These are phyloP conservation scores for Sinocyclocheilus grahami DNA, from an alignment of 2,113 vertebrate genomes.

Conservation along the genomic window DNA sequence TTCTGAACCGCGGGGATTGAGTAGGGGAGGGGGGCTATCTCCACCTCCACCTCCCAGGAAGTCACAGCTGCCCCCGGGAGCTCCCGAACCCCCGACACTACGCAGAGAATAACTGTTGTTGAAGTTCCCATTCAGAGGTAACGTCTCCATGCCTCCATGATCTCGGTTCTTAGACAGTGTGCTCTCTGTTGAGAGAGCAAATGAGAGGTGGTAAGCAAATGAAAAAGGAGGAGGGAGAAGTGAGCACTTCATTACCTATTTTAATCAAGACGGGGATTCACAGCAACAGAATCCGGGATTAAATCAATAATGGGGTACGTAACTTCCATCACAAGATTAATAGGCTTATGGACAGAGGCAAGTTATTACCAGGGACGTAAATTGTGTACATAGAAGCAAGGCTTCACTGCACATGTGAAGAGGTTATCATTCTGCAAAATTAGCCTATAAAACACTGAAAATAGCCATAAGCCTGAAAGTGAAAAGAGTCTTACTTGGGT, in stretches of 20 bases:
- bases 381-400: constrained; percentile 48
- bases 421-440: constrained; percentile 43
- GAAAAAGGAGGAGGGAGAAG: constrained; percentile 5
- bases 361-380: constrained; percentile 48
- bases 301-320: constrained; percentile 49
- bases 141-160: constrained; percentile 88
- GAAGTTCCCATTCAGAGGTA: constrained; percentile 93
- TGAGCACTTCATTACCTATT: constrained; percentile 56
- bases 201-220: background rate
- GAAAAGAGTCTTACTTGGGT: constrained; percentile 82
- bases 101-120: constrained; percentile 94
- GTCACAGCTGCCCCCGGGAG: constrained; percentile 80
- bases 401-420: constrained; percentile 45
- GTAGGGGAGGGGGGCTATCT: constrained; percentile 71
- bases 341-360: constrained; percentile 43
- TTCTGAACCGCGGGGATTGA: constrained; percentile 76
- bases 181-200: constrained; percentile 76
- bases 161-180: constrained; percentile 85
- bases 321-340: constrained; percentile 52
- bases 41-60: constrained; percentile 78
- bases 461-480: constrained; percentile 5
- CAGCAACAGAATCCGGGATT: constrained; percentile 51
- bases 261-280: constrained; percentile 51
- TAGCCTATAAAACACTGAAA: constrained; percentile 37
- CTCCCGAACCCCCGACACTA: constrained; percentile 61